Conservation (phyloP, 2,113 vertebrate genomes). For the Pardalotus punctatus region DNA sequence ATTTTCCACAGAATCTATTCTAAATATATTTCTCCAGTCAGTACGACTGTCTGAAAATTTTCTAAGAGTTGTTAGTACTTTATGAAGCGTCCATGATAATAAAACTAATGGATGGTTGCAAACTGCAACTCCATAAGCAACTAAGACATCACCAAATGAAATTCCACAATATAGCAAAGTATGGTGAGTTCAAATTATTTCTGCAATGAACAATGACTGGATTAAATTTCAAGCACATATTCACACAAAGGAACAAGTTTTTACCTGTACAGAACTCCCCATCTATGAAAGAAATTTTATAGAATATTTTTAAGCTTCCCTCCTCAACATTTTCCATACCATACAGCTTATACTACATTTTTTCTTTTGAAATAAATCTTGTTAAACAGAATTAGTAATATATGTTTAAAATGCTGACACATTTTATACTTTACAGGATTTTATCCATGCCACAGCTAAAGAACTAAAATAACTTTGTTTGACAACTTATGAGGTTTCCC, state of each 20-base stretch:
- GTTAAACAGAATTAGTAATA: not conserved
- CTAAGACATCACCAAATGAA: not conserved
- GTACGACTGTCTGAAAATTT: not conserved
- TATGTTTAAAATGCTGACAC: not conserved
- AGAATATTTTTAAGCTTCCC: not conserved
- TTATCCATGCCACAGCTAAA: not conserved
- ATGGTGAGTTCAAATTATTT: not conserved
- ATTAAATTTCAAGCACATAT: not conserved
- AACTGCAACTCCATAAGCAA: not conserved
- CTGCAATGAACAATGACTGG: not conserved
- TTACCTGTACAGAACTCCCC: not conserved
- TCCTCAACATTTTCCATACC: not conserved
- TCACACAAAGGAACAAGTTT: not conserved
- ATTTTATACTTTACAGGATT: not conserved
- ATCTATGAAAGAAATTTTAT: not conserved
- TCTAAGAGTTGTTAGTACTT: not conserved
- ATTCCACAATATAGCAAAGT: not conserved
- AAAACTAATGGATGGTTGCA: not conserved
- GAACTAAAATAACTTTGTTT: not conserved
- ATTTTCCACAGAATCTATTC: not conserved
- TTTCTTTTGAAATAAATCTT: not conserved
- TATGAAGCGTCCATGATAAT: not conserved
- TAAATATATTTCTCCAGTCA: not conserved
- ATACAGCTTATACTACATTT: not conserved
- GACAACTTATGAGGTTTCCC: not conserved